A percentile compares a stretch with the other conserved stretches of the same genome.
Evolutionary conservation across 2,797 vertebrate species (phyloP).

Genomic region (Sebastes matsubarae): DNA sequence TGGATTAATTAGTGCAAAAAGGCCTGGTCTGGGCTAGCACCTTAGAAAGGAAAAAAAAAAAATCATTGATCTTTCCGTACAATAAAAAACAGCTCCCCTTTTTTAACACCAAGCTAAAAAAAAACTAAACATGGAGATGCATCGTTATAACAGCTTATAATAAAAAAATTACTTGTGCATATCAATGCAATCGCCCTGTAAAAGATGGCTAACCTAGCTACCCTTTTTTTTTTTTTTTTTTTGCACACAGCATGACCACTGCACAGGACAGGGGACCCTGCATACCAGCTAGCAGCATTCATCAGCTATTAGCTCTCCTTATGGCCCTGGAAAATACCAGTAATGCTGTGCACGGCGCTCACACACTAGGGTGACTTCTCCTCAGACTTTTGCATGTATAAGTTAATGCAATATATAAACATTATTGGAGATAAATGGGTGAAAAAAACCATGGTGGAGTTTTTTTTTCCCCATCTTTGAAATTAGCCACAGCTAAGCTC

Average conservation of each 20-base stretch:
- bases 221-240: conserved; percentile 67
- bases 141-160: background rate
- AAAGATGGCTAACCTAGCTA: conserved; percentile 78
- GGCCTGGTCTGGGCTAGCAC: conserved; percentile 75
- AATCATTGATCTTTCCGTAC: conserved; percentile 66
- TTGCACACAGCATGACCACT: conserved; percentile 81
- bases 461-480: conserved; percentile 48
- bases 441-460: conserved; percentile 26
- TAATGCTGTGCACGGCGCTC: conserved; percentile 56
- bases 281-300: conserved; percentile 82
- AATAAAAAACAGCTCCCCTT: conserved; percentile 49
- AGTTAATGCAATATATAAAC: conserved; percentile 1
- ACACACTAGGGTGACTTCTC: conserved; percentile 5
- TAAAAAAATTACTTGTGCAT: conserved; percentile 30
- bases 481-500: too few species aligned
- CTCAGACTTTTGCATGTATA: too few species aligned
- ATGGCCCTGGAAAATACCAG: conserved; percentile 68
- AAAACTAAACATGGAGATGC: background rate
- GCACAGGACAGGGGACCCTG: conserved; percentile 81
- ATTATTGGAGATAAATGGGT: background rate
- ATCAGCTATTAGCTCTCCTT: conserved; percentile 53
- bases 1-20: conserved; percentile 72
- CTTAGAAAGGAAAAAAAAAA: conserved; percentile 28
- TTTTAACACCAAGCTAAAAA: conserved; percentile 39
- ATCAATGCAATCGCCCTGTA: conserved; percentile 63